Percentiles rank a stretch among this genome's conserved stretches.
Conservation (phyloP, 2,888 invertebrate genomes). For the Bembecia ichneumoniformis region DNA sequence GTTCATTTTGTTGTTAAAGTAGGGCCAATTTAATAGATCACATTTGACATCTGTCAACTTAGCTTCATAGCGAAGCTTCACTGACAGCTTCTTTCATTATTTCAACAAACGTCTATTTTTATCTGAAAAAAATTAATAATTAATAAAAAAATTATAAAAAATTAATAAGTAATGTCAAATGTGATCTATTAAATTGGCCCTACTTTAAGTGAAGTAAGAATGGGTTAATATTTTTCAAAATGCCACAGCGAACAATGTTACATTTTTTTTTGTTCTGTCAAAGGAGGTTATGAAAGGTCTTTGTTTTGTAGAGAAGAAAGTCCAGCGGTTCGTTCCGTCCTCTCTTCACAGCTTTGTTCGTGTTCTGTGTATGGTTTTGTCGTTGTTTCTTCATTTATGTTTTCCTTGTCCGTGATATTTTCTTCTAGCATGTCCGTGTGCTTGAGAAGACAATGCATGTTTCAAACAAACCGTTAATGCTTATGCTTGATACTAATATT, state of each 20-base stretch:
- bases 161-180: too few relatives aligned
- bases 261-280: background rate
- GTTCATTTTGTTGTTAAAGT: background rate
- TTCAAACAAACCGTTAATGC: background rate
- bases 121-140: too few relatives aligned
- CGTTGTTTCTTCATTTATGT: conserved; percentile 15
- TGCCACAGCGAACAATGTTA: background rate
- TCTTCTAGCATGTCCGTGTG: conserved; percentile 2
- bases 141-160: too few relatives aligned
- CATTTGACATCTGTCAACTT: too few relatives aligned
- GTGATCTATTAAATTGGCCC: too few relatives aligned
- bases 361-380: conserved; percentile 12
- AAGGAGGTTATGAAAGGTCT: conserved; percentile 43
- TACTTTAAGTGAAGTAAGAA: too few relatives aligned
- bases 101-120: too few relatives aligned
- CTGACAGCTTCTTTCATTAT: too few relatives aligned
- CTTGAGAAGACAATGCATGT: background rate
- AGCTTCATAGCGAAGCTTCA: too few relatives aligned
- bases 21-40: too few relatives aligned
- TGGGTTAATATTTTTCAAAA: background rate
- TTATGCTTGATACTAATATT: conserved; percentile 13
- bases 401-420: conserved; percentile 1
- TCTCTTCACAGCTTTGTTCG: conserved; percentile 17
- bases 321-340: conserved; percentile 49
- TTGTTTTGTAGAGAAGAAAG: conserved; percentile 27